A percentile compares a stretch with the other conserved stretches of the same genome.
Conservation (phyloP, 2,888 invertebrate species). For the Zaprionus bogoriensis region DNA sequence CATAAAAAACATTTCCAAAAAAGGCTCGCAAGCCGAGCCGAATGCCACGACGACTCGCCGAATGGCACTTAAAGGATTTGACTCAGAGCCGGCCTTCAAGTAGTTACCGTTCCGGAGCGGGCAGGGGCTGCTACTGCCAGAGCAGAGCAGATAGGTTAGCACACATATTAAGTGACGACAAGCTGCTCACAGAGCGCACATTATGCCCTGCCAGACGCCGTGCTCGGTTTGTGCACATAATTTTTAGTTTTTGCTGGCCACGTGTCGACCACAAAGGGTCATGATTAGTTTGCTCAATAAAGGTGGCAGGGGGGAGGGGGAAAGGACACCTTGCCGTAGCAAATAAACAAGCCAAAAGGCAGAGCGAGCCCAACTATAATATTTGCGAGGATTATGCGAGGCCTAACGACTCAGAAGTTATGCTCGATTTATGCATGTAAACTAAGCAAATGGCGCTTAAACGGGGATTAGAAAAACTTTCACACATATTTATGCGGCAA, state of each 20-base stretch:
- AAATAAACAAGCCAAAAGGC: background rate
- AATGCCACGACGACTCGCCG: constrained; percentile 27
- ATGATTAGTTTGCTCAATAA: constrained; percentile 69
- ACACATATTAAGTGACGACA: too few species aligned
- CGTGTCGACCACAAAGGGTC: constrained; percentile 74
- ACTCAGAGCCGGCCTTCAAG: constrained; percentile 43
- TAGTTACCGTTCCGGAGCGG: too few species aligned
- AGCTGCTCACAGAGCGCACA: constrained; percentile 37
- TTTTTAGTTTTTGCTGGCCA: constrained; percentile 61
- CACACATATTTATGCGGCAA: too few species aligned
- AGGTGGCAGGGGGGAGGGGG: constrained; percentile 13
- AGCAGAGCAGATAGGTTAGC: too few species aligned
- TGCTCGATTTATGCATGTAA: background rate
- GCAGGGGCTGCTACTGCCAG: too few species aligned
- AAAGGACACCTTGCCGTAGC: background rate
- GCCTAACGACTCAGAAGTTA: background rate
- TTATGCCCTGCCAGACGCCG: constrained; percentile 31
- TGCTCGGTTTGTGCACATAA: constrained; percentile 39
- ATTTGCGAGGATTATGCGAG: background rate
- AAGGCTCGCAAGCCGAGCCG: constrained; percentile 5
- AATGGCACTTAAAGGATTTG: constrained; percentile 75
- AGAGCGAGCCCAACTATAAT: background rate
- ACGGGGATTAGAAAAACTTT: background rate
- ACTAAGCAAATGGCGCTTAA: background rate
- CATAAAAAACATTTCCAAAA: constrained; percentile 62